Conservation (phyloP, 2,113 vertebrate species). For the Nyctibius bracteatus region DNA sequence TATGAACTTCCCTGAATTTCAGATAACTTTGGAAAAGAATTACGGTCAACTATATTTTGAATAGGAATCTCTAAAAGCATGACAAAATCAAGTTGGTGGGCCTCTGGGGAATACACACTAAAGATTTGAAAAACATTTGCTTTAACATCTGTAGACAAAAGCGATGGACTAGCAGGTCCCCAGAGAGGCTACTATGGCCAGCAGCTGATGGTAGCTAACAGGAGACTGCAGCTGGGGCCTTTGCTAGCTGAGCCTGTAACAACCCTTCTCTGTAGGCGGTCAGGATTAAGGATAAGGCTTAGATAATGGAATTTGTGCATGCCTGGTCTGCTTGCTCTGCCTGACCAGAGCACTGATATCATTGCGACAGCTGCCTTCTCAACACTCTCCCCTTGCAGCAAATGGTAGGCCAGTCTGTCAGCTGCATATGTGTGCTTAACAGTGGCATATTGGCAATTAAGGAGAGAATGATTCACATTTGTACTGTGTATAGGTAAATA, state of each 20-base stretch:
- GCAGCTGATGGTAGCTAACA: constrained; percentile 51
- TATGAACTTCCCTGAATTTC: not conserved
- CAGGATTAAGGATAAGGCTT: constrained; percentile 63
- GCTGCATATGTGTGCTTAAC: constrained; percentile 20
- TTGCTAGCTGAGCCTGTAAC: constrained; percentile 1
- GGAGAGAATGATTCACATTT: constrained; percentile 49
- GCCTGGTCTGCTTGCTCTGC: constrained; percentile 28
- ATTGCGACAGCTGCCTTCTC: constrained; percentile 60
- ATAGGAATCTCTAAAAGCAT: not conserved
- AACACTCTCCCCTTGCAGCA: constrained; percentile 14
- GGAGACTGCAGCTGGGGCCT: constrained; percentile 62
- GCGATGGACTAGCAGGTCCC: constrained; percentile 22
- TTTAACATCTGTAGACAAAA: constrained; percentile 69
- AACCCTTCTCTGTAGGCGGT: constrained; percentile 42
- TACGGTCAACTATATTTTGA: not conserved
- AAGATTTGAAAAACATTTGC: constrained; percentile 34
- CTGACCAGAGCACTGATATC: constrained; percentile 55
- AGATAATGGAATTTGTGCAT: constrained; percentile 68
- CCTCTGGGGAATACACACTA: not conserved
- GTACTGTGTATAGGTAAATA: not conserved
- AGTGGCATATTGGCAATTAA: constrained; percentile 66
- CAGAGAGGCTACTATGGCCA: constrained; percentile 23
- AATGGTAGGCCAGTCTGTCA: constrained; percentile 52
- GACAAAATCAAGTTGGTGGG: not conserved
- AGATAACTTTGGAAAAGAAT: not conserved